These are phyloP conservation scores for Heterohyrax brucei DNA, from an alignment of 2,797 vertebrate species.

Conservation along the genomic window DNA sequence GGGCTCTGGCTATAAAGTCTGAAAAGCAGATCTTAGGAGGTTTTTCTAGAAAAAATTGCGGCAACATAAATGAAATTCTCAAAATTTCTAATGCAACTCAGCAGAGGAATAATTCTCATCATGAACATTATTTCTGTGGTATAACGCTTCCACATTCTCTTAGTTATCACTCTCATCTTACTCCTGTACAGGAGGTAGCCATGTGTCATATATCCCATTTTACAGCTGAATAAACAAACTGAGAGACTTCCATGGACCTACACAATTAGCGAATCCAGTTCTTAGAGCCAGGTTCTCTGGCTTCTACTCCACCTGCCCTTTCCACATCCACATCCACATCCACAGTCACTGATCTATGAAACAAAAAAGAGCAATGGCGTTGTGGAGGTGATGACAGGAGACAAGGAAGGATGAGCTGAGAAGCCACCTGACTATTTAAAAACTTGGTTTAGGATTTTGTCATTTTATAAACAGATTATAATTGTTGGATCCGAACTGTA, in stretches of 20 bases:
- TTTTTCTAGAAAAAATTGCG: conserved; percentile 32
- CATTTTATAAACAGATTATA: conserved; percentile 46
- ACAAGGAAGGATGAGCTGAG: background rate
- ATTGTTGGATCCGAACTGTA: conserved; percentile 45
- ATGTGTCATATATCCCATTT: conserved; percentile 2
- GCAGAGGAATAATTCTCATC: conserved; percentile 26
- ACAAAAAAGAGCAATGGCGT: background rate
- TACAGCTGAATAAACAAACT: conserved; percentile 66
- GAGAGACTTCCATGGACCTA: conserved; percentile 49
- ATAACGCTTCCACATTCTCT: conserved; percentile 19
- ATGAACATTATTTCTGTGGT: background rate
- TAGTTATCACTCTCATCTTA: background rate
- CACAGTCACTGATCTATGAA: background rate
- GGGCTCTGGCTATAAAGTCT: background rate
- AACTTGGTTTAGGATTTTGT: conserved; percentile 48
- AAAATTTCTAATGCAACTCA: conserved; percentile 25
- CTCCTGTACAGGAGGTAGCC: background rate
- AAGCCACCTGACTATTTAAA: conserved; percentile 38
- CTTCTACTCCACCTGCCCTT: background rate
- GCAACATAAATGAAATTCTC: background rate
- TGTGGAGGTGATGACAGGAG: conserved; percentile 11
- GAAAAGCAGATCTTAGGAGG: background rate
- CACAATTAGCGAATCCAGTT: background rate
- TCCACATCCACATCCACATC: background rate
- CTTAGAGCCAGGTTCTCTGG: conserved; percentile 5